phyloP scores from a whole-genome alignment of 2,113 vertebrate genomes.

The Rhipidura dahli region DNA sequence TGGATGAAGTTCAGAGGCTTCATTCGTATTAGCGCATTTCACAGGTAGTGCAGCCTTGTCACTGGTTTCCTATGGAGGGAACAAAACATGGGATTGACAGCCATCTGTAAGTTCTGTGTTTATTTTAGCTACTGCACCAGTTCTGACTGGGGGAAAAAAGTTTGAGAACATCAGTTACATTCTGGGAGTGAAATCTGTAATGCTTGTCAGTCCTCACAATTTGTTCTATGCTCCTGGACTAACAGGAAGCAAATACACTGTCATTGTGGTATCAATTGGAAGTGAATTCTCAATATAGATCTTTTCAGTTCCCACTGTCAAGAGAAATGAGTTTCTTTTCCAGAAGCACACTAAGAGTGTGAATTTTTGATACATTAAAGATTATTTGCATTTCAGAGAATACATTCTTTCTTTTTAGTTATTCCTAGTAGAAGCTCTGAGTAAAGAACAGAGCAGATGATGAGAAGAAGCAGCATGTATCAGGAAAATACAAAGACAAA shows the following conservation, averaged over 20 bases:
- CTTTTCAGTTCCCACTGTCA: neutral
- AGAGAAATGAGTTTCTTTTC: neutral
- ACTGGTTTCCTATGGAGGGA: neutral
- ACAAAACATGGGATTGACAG: neutral
- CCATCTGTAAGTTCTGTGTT: neutral
- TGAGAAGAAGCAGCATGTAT: neutral
- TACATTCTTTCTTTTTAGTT: neutral
- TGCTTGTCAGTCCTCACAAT: neutral
- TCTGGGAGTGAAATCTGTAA: neutral
- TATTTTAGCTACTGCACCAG: neutral
- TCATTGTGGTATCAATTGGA: neutral
- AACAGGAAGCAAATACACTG: neutral
- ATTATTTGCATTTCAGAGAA: neutral
- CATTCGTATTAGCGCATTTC: neutral
- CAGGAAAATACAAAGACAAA: neutral
- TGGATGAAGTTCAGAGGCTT: neutral
- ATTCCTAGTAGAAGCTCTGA: neutral
- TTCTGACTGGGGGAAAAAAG: neutral
- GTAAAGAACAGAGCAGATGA: neutral
- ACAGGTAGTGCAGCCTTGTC: neutral
- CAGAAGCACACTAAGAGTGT: neutral
- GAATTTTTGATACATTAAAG: neutral
- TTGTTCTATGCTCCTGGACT: neutral
- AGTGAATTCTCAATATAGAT: neutral
- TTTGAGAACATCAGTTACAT: neutral